These are phyloP conservation scores for Ancistrus triradiatus DNA, from an alignment of 2,113 vertebrate genomes.

Conservation along the genomic window DNA sequence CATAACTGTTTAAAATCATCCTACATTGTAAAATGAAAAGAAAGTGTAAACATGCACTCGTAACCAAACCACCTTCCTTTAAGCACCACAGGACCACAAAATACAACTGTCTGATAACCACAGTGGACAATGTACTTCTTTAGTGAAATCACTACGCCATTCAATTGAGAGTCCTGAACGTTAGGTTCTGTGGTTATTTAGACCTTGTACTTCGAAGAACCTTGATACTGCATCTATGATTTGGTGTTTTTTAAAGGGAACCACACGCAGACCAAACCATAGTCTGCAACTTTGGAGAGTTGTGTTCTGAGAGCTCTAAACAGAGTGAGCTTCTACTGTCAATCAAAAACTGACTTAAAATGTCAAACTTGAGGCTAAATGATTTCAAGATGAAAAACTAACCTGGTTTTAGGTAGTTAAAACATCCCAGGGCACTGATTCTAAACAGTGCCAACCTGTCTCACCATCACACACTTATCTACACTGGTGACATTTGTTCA, in stretches of 20 bases:
- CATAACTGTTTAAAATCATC: slow-evolving; percentile 55
- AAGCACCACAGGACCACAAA: slow-evolving; percentile 51
- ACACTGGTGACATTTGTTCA: slow-evolving; percentile 19
- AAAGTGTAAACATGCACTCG: slow-evolving; percentile 72
- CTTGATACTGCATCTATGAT: slow-evolving; percentile 46
- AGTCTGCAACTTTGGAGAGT: slow-evolving; percentile 14
- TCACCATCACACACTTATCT: slow-evolving; percentile 26
- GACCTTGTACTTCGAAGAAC: slow-evolving; percentile 34
- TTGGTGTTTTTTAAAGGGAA: slow-evolving; percentile 65
- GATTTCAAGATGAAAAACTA: background rate
- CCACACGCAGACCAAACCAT: slow-evolving; percentile 27
- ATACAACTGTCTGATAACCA: slow-evolving; percentile 34
- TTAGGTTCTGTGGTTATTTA: slow-evolving; percentile 29
- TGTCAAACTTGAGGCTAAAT: slow-evolving; percentile 15
- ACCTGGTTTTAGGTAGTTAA: slow-evolving; percentile 8
- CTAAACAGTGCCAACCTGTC: slow-evolving; percentile 17
- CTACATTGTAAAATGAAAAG: slow-evolving; percentile 55
- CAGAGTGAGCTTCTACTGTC: slow-evolving; percentile 5
- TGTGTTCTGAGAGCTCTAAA: slow-evolving; percentile 13
- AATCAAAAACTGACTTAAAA: slow-evolving; percentile 10
- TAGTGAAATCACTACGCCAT: too few relatives aligned
- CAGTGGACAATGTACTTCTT: slow-evolving; percentile 27
- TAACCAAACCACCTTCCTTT: slow-evolving; percentile 46
- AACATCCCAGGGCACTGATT: background rate
- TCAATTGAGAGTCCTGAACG: background rate